These are phyloP conservation scores for Ornithorhynchus anatinus DNA, from an alignment of 2,113 vertebrate species.

Conservation along the genomic window DNA sequence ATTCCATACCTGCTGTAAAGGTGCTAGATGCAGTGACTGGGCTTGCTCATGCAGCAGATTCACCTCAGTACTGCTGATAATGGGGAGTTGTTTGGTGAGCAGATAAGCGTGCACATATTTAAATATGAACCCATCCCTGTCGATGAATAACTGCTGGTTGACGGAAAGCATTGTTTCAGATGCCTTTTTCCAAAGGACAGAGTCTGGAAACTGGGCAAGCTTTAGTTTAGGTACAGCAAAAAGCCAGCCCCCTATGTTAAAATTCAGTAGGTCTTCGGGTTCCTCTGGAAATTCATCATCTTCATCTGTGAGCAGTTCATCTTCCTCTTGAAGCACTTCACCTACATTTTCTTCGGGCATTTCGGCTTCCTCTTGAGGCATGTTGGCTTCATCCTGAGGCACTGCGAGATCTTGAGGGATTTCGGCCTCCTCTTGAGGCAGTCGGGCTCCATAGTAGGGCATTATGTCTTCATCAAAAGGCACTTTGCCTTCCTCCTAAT, in stretches of 20 bases:
- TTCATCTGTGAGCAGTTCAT: too few species aligned
- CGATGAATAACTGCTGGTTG: constrained; percentile 57
- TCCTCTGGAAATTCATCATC: not conserved
- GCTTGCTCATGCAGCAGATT: constrained; percentile 66
- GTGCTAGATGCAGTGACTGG: constrained; percentile 55
- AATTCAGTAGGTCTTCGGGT: constrained; percentile 52
- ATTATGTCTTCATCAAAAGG: constrained; percentile 41
- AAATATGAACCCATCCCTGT: constrained; percentile 68
- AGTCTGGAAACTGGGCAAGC: constrained; percentile 60
- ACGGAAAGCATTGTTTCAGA: constrained; percentile 41
- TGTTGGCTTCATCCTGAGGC: too few species aligned
- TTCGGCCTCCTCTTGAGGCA: too few species aligned
- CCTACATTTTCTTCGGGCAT: too few species aligned
- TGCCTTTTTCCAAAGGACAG: constrained; percentile 63
- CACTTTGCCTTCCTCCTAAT: constrained; percentile 41
- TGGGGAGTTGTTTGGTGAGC: constrained; percentile 59
- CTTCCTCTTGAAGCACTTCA: too few species aligned
- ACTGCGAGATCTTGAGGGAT: too few species aligned
- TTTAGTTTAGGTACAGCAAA: constrained; percentile 65
- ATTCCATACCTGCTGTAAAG: constrained; percentile 60
- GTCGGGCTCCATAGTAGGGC: too few species aligned
- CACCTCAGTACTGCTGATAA: constrained; percentile 58
- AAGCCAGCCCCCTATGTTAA: constrained; percentile 64
- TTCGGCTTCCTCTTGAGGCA: too few species aligned
- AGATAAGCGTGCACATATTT: constrained; percentile 66